Conservation (phyloP, 1,140 invertebrate genomes). For the Potamilus streckersoni region DNA sequence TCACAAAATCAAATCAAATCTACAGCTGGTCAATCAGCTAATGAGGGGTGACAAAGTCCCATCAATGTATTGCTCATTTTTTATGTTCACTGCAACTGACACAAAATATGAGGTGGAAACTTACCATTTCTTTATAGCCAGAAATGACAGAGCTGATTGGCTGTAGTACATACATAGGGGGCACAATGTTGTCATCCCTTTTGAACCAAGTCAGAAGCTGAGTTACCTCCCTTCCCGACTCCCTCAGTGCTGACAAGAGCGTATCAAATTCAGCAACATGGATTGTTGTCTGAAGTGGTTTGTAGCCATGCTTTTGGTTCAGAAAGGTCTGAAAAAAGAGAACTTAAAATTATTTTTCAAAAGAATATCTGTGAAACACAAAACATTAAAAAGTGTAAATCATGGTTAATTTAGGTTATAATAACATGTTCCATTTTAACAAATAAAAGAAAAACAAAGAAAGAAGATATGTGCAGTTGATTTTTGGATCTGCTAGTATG, state of each 20-base stretch:
- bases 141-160: slow-evolving; percentile 64
- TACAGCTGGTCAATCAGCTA: no score
- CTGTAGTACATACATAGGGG: slow-evolving; percentile 82
- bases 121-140: slow-evolving; percentile 41
- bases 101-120: not conserved
- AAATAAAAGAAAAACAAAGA: no score
- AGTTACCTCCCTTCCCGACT: slow-evolving; percentile 75
- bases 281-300: slow-evolving; percentile 47
- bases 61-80: no score
- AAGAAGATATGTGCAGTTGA: no score
- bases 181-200: slow-evolving; percentile 75
- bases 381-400: not conserved
- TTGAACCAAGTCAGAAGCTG: slow-evolving; percentile 85
- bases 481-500: no score
- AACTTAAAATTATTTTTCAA: not conserved
- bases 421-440: no score
- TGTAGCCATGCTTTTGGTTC: slow-evolving; percentile 56
- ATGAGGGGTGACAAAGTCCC: no score
- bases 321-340: slow-evolving; percentile 46
- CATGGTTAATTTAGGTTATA: no score
- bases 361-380: slow-evolving; percentile 72
- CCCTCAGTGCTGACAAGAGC: slow-evolving; percentile 31
- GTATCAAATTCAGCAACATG: slow-evolving; percentile 40
- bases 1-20: no score
- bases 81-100: not conserved